These are phyloP conservation scores for Ladona fulva DNA, from an alignment of 1,140 invertebrate genomes.

Conservation along the genomic window DNA sequence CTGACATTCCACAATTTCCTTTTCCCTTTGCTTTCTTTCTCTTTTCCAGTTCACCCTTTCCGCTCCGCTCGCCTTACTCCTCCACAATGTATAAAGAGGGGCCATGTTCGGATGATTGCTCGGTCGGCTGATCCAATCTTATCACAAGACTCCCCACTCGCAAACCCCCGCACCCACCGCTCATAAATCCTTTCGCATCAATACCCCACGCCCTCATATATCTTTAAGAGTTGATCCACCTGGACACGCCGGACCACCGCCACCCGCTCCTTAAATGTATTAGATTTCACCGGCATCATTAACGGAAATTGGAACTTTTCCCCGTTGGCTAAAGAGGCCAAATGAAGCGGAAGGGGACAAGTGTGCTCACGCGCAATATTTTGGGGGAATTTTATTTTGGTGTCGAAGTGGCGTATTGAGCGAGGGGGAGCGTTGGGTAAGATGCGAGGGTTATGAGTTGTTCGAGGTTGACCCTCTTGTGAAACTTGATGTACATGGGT, in stretches of 20 bases:
- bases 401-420: too few species aligned
- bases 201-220: background rate
- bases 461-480: too few species aligned
- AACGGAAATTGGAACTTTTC: background rate
- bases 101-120: background rate
- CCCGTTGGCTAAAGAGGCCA: too few species aligned
- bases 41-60: background rate
- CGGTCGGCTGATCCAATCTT: background rate
- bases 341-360: too few species aligned
- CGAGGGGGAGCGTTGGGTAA: too few species aligned
- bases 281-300: background rate
- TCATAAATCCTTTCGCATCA: background rate
- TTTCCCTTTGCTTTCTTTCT: background rate
- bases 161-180: too few species aligned
- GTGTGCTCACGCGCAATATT: too few species aligned
- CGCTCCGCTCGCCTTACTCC: background rate
- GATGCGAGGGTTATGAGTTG: too few species aligned
- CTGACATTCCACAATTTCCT: background rate
- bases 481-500: too few species aligned
- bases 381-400: too few species aligned
- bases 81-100: background rate
- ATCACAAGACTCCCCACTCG: background rate
- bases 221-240: background rate
- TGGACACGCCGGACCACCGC: background rate
- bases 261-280: background rate